phyloP scores from a whole-genome alignment of 2,113 vertebrate species.

The Rattus rattus region DNA sequence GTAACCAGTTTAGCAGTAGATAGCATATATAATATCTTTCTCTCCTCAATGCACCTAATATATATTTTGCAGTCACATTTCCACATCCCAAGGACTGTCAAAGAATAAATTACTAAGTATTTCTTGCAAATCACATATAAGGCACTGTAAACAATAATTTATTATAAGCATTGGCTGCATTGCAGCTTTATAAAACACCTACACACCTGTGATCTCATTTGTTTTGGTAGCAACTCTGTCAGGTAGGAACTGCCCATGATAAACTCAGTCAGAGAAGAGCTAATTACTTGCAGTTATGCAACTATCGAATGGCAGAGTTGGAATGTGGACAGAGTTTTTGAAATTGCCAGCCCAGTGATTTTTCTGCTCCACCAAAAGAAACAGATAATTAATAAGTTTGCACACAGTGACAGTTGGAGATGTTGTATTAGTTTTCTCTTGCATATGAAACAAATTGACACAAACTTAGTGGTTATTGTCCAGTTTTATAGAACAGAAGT shows the following conservation, averaged over 20 bases:
- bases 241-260: background rate
- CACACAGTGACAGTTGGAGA: background rate
- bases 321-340: background rate
- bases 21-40: slow-evolving; percentile 16
- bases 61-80: slow-evolving; percentile 55
- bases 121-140: slow-evolving; percentile 33
- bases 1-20: slow-evolving; percentile 8
- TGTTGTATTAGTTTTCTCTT: slow-evolving; percentile 28
- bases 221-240: slow-evolving; percentile 22
- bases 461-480: background rate
- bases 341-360: background rate
- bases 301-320: slow-evolving; percentile 14
- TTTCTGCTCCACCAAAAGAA: slow-evolving; percentile 5
- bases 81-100: slow-evolving; percentile 16
- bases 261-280: background rate
- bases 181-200: slow-evolving; percentile 1
- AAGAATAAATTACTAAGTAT: slow-evolving; percentile 45
- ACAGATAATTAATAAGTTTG: slow-evolving; percentile 5
- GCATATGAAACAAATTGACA: slow-evolving; percentile 9
- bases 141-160: slow-evolving; percentile 63
- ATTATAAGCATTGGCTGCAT: slow-evolving; percentile 18
- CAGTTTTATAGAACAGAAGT: background rate
- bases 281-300: slow-evolving; percentile 3
- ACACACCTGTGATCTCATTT: slow-evolving; percentile 41
- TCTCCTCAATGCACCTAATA: background rate